Base-by-base conservation (phyloP, 2,797 vertebrate species). In the Poeciliopsis paucimaculata region DNA sequence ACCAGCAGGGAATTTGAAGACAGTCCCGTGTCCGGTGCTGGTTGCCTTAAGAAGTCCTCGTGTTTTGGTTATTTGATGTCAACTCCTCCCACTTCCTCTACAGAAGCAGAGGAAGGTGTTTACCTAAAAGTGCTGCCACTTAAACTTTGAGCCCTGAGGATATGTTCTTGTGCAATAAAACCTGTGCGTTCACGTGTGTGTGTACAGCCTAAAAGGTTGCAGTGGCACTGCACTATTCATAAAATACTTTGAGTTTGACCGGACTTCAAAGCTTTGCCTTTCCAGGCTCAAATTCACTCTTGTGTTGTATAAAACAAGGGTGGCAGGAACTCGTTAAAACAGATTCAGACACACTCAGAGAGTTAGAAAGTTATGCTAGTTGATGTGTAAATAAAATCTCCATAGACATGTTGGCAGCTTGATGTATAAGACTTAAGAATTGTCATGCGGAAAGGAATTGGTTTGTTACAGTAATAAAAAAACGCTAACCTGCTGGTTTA, bases 241-340 rank as follows among this genome's bases (percentile, higher is more conserved):
- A 77, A 76, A 72, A 87, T 82, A 79, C 72, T 76, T 57, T 83
- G 72, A n/a, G 41, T 77, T 34, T 49, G 47, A 16, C 60, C 8
- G 75, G 64, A 85, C 92, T 90, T 94, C 89, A 94, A 92, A 92
- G 91, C 83, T 28, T 83, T 68, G 80, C 72, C 81, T 84, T 82
- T 76, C 26, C 68, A 55, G 77, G 77, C 80, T 88, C 64, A 74
- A 77, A 81, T 87, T 82, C 83, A 83, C 73, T 70, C 23, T 15
- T 36, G 28, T 18, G 46, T 77, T 86, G 64, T 73, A 88, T 88
- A 28, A 90, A 91, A 89, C 88, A 82, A 91, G 47, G 39, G 70
- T 62, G 82, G 51, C 70, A 39, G 39, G 7, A 39, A 18, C 46
- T 47, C 1, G 1, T 2, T 5, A 20, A 7, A 49, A 20, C 47